Percentiles rank a stretch among this genome's conserved stretches.
Conservation (phyloP, 2,888 invertebrate genomes). For the Mactromeris polynyma region DNA sequence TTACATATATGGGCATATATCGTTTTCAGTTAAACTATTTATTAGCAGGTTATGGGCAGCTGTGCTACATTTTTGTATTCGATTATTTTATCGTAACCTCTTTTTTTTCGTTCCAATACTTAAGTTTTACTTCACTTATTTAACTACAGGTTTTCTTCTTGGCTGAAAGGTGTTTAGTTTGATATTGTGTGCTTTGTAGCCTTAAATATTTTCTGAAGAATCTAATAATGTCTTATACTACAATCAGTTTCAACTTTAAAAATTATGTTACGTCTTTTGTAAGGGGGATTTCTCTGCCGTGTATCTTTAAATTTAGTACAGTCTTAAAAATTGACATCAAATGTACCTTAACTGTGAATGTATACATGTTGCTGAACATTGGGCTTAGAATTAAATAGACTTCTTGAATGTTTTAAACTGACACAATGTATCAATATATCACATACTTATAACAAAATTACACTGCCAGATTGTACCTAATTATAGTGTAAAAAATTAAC, state of each 20-base stretch:
- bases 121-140: neutral
- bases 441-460: neutral
- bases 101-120: neutral
- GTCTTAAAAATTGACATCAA: too few relatives aligned
- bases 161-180: neutral
- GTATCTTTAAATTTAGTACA: too few relatives aligned
- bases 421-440: slow-evolving; percentile 4
- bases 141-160: neutral
- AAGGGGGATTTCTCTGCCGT: too few relatives aligned
- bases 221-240: neutral
- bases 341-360: too few relatives aligned
- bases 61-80: neutral
- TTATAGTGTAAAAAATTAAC: neutral
- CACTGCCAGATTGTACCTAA: neutral
- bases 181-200: neutral
- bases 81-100: neutral
- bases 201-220: too few relatives aligned
- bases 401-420: neutral
- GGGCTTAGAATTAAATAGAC: too few relatives aligned
- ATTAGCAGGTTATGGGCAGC: neutral
- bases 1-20: neutral
- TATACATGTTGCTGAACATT: too few relatives aligned
- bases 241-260: neutral
- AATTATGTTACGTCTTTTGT: too few relatives aligned
- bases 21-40: neutral